phyloP scores from a whole-genome alignment of 2,888 invertebrate species.

The Timandra comae region DNA sequence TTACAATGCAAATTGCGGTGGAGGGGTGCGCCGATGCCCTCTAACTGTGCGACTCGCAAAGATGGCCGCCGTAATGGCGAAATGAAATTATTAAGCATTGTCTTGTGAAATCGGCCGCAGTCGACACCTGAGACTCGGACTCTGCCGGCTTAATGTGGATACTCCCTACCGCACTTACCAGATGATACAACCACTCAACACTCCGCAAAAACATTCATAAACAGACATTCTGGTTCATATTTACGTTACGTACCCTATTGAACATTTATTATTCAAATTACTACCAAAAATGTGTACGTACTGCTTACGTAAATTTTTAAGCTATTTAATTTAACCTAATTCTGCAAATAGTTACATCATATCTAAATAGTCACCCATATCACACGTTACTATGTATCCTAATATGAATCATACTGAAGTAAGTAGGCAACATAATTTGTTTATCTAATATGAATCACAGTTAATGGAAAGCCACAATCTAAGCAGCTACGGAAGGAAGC shows the following conservation, averaged over 20 bases:
- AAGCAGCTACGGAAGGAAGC: constrained; percentile 28
- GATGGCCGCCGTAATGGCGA: constrained; percentile 75
- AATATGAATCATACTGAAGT: too few species aligned
- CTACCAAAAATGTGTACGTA: too few species aligned
- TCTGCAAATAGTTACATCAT: too few species aligned
- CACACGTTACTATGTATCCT: too few species aligned
- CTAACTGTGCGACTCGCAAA: constrained; percentile 74
- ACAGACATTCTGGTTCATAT: neutral
- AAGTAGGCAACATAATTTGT: too few species aligned
- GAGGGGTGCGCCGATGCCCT: constrained; percentile 74
- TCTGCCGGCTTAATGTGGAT: constrained; percentile 52
- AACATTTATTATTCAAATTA: too few species aligned
- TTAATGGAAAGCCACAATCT: too few species aligned
- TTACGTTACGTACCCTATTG: too few species aligned
- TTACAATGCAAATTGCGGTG: constrained; percentile 75
- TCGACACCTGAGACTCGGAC: constrained; percentile 72
- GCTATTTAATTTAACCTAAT: too few species aligned
- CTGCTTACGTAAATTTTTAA: too few species aligned
- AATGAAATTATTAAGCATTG: constrained; percentile 78
- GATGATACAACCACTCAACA: neutral
- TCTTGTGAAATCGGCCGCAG: constrained; percentile 76
- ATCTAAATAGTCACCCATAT: too few species aligned
- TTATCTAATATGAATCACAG: constrained; percentile 9
- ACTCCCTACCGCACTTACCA: constrained; percentile 24
- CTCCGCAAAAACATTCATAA: neutral